Base-by-base conservation (phyloP, 2,888 invertebrate genomes). In the Cerceris ruficornis region DNA sequence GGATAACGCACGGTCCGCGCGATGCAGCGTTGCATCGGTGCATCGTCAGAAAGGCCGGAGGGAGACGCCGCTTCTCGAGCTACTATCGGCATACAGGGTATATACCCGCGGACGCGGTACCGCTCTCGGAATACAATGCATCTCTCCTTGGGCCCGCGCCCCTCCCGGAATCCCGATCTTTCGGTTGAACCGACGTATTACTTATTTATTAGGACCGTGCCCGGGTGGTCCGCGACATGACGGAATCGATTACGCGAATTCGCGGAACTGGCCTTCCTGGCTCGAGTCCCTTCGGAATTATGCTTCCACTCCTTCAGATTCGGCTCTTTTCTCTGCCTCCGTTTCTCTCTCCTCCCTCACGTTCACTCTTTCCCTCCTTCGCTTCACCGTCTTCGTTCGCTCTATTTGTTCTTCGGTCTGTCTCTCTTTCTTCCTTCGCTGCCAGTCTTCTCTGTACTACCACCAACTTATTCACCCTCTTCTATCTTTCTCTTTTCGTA, bases 211-310 rank as follows among this genome's bases (percentile, higher is more conserved):
- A 92, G 92, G 90, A 88, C 88, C 90, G 87, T 90, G 85, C 85
- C 82, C 90, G 92, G 92, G 92, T 92, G 92, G 92, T 92, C 92
- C 90, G 91, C 92, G 92, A 92, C 92, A 92, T 92, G 92, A 92
- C 90, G 91, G 91, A 92, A 92, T 92, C 92, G 92, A 92, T 92
- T 92, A 92, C 92, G 90, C 91, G 91, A 88, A 91, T 92, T 92
- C 92, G 91, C 90, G 89, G 92, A 92, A 92, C 91, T 84, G 86
- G 84, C 84, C 80, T 83, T 83, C 86, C 82, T 76, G 81, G 78
- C 82, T 68, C 80, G 79, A 80, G 81, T 85, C 86, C 87, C 85
- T 88, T 89, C 84, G 86, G 88, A 89, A 91, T 91, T 90, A 90
- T 90, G 88, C 88, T 87, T 88, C 87, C 84, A 85, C 84, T 87